phyloP scores from a whole-genome alignment of 1,140 invertebrate species.

The Achatina immaculata region DNA sequence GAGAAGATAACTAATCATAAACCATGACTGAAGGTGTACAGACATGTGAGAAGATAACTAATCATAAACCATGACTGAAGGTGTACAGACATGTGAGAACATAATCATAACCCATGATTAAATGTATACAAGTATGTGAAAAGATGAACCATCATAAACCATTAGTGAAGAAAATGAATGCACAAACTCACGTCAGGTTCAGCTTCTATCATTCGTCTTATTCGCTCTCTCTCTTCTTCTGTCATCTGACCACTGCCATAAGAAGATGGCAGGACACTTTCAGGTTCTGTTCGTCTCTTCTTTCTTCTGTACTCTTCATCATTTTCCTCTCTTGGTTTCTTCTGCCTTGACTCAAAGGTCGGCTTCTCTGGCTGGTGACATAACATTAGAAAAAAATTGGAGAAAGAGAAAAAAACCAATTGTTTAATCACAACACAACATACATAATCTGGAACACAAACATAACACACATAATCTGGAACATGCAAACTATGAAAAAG shows the following conservation, averaged over 20 bases:
- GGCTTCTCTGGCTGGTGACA: conserved; percentile 60
- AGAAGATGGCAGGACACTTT: conserved; percentile 75
- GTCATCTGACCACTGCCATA: conserved; percentile 40
- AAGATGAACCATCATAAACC: no score
- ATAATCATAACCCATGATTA: no score
- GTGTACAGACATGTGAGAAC: no score
- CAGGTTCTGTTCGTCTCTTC: conserved; percentile 73
- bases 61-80: no score
- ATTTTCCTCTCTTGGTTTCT: conserved; percentile 74
- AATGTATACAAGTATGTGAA: no score
- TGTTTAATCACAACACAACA: neutral
- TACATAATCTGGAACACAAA: neutral
- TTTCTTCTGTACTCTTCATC: conserved; percentile 76
- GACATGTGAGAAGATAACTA: no score
- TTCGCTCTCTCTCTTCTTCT: conserved; percentile 83
- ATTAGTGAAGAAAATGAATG: no score
- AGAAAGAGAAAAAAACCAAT: neutral
- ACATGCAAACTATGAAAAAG: neutral
- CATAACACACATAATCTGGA: neutral
- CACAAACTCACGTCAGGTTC: conserved; percentile 80
- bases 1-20: no score
- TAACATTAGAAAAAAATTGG: neutral
- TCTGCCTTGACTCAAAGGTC: conserved; percentile 37
- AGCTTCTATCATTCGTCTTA: conserved; percentile 85
- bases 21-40: no score